Conservation (phyloP, 2,888 invertebrate species). For the Dolichopus griseipennis region DNA sequence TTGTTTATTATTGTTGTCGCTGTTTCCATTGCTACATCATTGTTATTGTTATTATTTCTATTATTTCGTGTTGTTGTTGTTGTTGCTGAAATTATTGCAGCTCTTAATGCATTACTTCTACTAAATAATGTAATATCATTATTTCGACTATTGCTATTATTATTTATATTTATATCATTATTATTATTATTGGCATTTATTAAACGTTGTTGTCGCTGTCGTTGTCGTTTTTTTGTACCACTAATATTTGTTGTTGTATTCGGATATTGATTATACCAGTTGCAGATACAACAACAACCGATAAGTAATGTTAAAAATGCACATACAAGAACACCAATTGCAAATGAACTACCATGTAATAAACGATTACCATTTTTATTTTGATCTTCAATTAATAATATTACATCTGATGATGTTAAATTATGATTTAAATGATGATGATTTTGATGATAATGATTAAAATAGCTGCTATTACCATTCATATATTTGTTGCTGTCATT, state of each 20-base stretch:
- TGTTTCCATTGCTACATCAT: no score
- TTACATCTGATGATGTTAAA: slow-evolving; percentile 20
- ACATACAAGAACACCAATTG: background rate
- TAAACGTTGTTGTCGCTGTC: background rate
- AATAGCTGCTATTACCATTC: no score
- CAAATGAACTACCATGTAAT: background rate
- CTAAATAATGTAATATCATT: background rate
- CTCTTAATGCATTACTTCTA: background rate
- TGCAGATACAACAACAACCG: background rate
- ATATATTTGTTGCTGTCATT: no score
- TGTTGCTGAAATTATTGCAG: background rate
- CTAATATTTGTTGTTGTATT: background rate
- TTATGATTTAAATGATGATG: background rate
- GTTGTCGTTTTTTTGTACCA: background rate
- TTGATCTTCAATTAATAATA: slow-evolving; percentile 30
- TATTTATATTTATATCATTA: background rate
- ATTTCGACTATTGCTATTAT: background rate
- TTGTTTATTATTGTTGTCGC: no score
- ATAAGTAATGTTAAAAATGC: background rate
- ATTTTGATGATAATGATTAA: no score
- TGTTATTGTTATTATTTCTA: no score
- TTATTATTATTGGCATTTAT: background rate
- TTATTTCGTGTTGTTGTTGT: no score
- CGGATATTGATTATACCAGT: slow-evolving; percentile 8
- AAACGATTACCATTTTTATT: background rate